phyloP scores from a whole-genome alignment of 2,888 invertebrate genomes.

The Ecdyonurus torrentis region DNA sequence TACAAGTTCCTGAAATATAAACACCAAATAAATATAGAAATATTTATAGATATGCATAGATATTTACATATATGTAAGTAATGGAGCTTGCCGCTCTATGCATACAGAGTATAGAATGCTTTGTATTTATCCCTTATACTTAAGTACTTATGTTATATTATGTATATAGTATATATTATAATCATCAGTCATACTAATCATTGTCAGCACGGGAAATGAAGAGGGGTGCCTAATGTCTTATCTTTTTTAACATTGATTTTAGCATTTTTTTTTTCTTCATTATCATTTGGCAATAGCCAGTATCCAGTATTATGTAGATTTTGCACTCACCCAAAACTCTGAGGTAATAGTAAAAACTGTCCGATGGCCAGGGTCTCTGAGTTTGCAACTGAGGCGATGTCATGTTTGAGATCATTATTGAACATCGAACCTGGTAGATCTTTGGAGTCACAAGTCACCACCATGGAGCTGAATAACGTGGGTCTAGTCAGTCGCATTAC shows the following conservation, averaged over 20 bases:
- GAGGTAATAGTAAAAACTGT: conserved; percentile 81
- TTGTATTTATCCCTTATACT: no score
- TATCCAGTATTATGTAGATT: not conserved
- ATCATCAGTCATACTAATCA: no score
- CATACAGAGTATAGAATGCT: no score
- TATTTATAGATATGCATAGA: not conserved
- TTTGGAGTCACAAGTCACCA: conserved; percentile 68
- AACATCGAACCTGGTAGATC: conserved; percentile 72
- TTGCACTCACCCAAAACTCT: conserved; percentile 93
- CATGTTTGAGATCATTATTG: conserved; percentile 59
- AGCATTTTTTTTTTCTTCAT: no score
- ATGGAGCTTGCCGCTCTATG: no score
- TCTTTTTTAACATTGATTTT: no score
- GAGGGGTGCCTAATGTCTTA: no score
- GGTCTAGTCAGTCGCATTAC: conserved; percentile 94
- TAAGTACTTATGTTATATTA: no score
- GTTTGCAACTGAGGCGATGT: conserved; percentile 66
- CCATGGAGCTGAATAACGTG: conserved; percentile 62
- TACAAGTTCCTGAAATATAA: conserved; percentile 64
- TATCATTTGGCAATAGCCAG: not conserved
- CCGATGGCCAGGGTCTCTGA: conserved; percentile 72
- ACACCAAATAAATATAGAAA: not conserved
- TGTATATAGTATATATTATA: no score
- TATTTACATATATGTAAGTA: not conserved
- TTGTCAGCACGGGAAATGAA: no score